Base-by-base conservation (phyloP, 2,888 invertebrate species). In the Yponomeuta malinellus region DNA sequence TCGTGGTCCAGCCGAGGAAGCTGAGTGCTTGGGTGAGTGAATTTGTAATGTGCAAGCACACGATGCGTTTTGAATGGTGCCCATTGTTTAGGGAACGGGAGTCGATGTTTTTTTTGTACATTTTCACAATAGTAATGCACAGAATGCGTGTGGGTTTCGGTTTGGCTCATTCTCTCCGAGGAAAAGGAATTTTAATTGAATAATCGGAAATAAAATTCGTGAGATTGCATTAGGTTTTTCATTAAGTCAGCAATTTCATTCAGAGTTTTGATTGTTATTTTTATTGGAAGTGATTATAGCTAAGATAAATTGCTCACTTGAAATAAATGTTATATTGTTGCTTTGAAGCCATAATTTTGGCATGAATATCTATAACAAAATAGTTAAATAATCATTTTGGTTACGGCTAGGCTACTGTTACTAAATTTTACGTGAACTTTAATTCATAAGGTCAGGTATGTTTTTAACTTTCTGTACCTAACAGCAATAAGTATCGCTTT, bases 1-100 rank as follows among this genome's bases (percentile, higher is more conserved):
- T 66, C 33, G 15, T 59, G 70, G 77, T 77, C 78, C 77, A 75
- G 77, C 77, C 84, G 63, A 69, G 82, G 85, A 88, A 89, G 88
- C 89, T 83, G 89, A 79, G 75, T 83, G 83, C 83, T 81, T 87
- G 83, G 90, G 91, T 91, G 83, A 90, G 91, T 89, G 82, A 83
- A 84, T 87, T 88, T 83, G 82, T 81, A 83, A 81, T 78, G 76
- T 79, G 79, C 79, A 78, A 75, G 73, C 74, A 75, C 78, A 63
- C 69, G 63, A 82, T 81, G 79, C 77, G 78, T 83, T 83, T 59
- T 89, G 81, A 90, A 90, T 87, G 86, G 81, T 59, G 15, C 52
- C 52, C 52, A 59, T 89, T 70, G 29, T 52, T 89, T 82, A 78
- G 80, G 73, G 15, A 67, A 43, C 73, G 75, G 78, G 79, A 79